Evolutionary conservation across 2,888 invertebrate genomes (phyloP).

Genomic region (Tigriopus californicus): DNA sequence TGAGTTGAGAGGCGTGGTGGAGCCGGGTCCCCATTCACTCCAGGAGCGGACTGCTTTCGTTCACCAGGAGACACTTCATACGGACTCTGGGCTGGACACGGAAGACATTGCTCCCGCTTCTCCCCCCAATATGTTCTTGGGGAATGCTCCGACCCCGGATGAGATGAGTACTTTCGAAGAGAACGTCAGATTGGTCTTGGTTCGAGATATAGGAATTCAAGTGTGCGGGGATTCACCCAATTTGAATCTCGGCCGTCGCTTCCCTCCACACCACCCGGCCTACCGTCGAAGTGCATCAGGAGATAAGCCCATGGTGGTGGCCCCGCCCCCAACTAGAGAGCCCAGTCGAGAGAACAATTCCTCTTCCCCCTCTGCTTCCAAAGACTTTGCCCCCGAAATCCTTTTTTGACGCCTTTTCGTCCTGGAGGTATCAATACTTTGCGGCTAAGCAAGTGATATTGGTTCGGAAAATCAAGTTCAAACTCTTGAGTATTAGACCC

Average conservation of each 20-base stretch:
- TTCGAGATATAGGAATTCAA: slow-evolving; percentile 15
- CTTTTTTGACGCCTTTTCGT: no score
- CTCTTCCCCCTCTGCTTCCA: no score
- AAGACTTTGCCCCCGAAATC: no score
- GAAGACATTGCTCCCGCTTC: slow-evolving; percentile 2
- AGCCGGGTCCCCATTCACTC: no score
- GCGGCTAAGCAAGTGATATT: no score
- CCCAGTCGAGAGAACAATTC: no score
- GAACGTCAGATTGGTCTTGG: slow-evolving; percentile 10
- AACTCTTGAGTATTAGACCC: no score
- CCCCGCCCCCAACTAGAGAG: no score
- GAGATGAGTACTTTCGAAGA: background rate
- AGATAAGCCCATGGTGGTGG: no score
- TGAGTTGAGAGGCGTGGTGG: background rate
- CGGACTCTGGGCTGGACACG: slow-evolving; percentile 3
- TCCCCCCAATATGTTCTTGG: background rate
- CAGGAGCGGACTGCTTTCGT: background rate
- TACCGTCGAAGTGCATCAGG: no score
- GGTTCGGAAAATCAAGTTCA: no score
- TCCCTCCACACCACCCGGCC: background rate
- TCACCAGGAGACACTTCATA: slow-evolving; percentile 1
- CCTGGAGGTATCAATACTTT: no score
- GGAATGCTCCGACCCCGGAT: background rate
- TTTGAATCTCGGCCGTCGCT: background rate
- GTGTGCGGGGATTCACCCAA: slow-evolving; percentile 7